phyloP scores from a whole-genome alignment of 2,113 vertebrate species.

The Podarcis cretensis region DNA sequence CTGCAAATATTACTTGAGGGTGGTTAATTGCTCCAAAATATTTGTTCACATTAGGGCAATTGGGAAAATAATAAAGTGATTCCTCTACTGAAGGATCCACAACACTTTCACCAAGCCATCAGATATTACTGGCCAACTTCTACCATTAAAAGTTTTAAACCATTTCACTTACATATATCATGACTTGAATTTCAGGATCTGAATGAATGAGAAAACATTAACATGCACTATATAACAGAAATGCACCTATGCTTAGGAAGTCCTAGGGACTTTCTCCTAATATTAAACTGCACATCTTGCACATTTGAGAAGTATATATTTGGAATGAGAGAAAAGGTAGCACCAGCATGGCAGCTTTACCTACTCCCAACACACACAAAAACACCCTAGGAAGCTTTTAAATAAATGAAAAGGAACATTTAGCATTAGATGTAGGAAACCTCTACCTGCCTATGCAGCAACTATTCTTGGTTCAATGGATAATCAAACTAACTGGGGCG shows the following conservation, averaged over 20 bases:
- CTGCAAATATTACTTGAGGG: not conserved
- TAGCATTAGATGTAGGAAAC: constrained; percentile 43
- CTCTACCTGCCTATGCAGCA: not conserved
- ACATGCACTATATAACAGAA: constrained; percentile 45
- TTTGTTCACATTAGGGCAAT: constrained; percentile 30
- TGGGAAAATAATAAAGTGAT: constrained; percentile 38
- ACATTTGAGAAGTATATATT: constrained; percentile 62
- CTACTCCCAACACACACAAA: constrained; percentile 46
- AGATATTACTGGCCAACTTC: constrained; percentile 36
- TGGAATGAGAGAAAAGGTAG: constrained; percentile 70
- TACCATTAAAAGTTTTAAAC: constrained; percentile 44
- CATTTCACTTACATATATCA: constrained; percentile 47
- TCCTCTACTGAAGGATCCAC: constrained; percentile 12
- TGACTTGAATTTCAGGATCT: constrained; percentile 48
- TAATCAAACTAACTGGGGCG: not conserved
- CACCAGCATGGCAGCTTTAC: constrained; percentile 69
- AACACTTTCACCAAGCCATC: constrained; percentile 49
- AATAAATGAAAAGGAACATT: constrained; percentile 51
- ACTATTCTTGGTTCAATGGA: not conserved
- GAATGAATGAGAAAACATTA: constrained; percentile 56
- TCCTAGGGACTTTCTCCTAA: constrained; percentile 53
- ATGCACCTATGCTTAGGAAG: constrained; percentile 45
- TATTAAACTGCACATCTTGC: constrained; percentile 62
- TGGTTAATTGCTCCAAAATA: fast-evolving
- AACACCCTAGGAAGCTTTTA: constrained; percentile 19